Base-by-base conservation (phyloP, 2,113 vertebrate genomes). In the Ascaphus truei region DNA sequence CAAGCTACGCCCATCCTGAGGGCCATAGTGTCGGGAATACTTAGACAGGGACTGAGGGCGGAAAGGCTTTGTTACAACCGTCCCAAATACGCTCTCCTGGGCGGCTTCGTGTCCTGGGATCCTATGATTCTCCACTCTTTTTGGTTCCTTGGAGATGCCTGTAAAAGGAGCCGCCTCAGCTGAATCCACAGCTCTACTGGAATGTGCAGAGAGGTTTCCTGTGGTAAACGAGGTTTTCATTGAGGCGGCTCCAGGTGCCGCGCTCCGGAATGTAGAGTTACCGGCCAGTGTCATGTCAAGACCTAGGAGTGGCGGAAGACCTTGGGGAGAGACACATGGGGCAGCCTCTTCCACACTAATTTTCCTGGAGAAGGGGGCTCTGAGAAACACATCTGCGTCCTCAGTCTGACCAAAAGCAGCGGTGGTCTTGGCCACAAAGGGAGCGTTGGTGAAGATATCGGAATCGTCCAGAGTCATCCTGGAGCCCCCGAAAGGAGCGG, bases 21-120 rank as follows among this genome's bases (percentile, higher is more conserved):
- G 92, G n/a, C 92, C 76, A 76, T 95, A 98, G 86, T 99, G 96
- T 48, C 95, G 91, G 76, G 97, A 99, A 59, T 99, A 99, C 78
- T 98, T 99, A 31, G 93, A 80, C 52, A 99, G 75, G 47, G 94
- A 83, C 37, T 96, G 94, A 0, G 94, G 93, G 63, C 84, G 92
- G 89, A 98, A 96, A 16, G 94, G 86, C 7, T 91, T 86, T 56
- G 75, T 79, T 26, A 73, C 75, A 20, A 78, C 68, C 0, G 91
- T 69, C 62, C 84, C 88, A 39, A 91, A 80, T 31, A 71, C 39
- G 0, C 80, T 82, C 10, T 91, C 92, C 18, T 88, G 90, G 2
- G 88, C 81, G 62, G 33, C n/a, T 0, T 12, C 15, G 0, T 48
- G 83, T 34, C 79, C 79, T 29, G 58, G 84, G 75, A 58, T 79